Evolutionary conservation across 2,888 invertebrate genomes (phyloP), one percentile per base, ranked within the genome.

Genomic region (Polymixis lichenea): DNA sequence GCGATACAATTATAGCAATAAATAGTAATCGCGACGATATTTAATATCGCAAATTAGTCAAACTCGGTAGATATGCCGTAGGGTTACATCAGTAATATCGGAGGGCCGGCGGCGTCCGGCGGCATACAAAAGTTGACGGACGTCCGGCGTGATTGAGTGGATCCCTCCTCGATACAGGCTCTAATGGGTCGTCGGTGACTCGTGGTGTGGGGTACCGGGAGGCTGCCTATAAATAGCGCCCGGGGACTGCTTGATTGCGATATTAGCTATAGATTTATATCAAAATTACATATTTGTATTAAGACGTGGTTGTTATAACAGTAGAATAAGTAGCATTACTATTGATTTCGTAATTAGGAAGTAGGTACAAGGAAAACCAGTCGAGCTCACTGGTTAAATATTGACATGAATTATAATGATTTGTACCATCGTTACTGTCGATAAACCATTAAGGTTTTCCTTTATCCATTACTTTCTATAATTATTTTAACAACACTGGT

Each of bases 91-190:
- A 90, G 92, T 89, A 89, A 92, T 92, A 92, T 91, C 58, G 86
- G 90, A 91, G 92, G 91, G 91, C 88, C 73, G 69, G 78, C 73
- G 75, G 78, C 89, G 89, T 89, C 87, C 89, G 90, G 90, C 87
- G 87, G 87, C 88, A 90, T 90, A 93, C 92, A 94, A 93, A 94
- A 93, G 92, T 93, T 95, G 95, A 94, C 93, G 94, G 94, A 95
- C 92, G 87, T 95, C 93, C 93, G 94, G 87, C 91, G 92, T 94
- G 95, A 95, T 95, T 95, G 95, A 95, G 94, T 91, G 91, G 91
- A 90, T 87, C 90, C 90, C 88, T 83, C 80, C 91, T 93, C 93
- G 93, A 93, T 95, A 94, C 93, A 93, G 91, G 90, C 91, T 93
- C 91, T 95, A 94, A 95, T 94, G 93, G 93, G 86, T 90, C 92